Conservation (phyloP, 2,113 vertebrate species). For the Arvicanthis niloticus region DNA sequence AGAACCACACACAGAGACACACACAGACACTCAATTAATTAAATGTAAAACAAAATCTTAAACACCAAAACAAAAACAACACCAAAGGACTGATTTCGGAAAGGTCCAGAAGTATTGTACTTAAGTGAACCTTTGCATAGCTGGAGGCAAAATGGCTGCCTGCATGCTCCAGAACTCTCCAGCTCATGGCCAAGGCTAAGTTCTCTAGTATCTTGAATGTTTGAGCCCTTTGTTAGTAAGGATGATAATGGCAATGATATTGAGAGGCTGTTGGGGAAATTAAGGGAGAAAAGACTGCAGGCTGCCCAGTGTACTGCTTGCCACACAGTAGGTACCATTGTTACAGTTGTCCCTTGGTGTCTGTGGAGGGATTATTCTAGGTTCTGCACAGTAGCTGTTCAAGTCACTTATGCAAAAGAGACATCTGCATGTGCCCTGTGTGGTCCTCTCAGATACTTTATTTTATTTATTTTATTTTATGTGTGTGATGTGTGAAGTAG, state of each 20-base stretch:
- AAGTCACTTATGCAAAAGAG: not conserved
- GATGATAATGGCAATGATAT: not conserved
- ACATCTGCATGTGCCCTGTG: not conserved
- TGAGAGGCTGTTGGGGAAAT: not conserved
- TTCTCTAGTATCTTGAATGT: not conserved
- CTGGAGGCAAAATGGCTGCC: not conserved
- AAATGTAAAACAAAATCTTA: not conserved
- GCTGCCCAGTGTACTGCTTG: not conserved
- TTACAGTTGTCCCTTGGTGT: too few species aligned
- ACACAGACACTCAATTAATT: not conserved
- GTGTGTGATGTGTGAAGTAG: not conserved
- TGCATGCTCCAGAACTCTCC: not conserved
- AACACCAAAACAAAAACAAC: not conserved
- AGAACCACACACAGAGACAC: not conserved
- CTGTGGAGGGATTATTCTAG: not conserved
- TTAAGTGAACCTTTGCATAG: not conserved
- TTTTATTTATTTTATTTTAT: not conserved
- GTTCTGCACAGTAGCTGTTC: not conserved
- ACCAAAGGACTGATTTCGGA: not conserved
- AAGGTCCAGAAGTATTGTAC: not conserved
- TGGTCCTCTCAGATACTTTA: not conserved
- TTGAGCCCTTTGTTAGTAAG: not conserved
- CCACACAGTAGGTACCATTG: not conserved
- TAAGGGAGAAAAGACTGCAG: not conserved
- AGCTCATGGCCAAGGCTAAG: not conserved